Evolutionary conservation across 2,797 vertebrate genomes (phyloP), one percentile per base, ranked within the genome.

Genomic region (Myiotriccus ornatus): DNA sequence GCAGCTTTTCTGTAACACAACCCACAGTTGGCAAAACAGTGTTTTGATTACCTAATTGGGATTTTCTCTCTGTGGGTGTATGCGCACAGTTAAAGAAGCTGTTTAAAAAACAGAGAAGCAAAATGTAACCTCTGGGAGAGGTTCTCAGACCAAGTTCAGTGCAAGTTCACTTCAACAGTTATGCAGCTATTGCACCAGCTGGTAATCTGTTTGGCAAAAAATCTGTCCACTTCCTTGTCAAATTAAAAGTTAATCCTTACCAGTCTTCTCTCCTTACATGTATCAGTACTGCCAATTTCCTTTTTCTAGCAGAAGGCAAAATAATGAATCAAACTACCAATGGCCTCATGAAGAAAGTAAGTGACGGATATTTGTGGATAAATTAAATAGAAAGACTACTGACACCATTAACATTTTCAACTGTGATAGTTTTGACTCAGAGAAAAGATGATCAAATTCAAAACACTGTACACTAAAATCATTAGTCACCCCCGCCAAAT

Each of bases 211-310:
- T 77, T 41, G 47, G 60, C 14, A 67, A 73, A 69, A 89, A 21
- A 39, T 44, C 6, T 20, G 57, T 34, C 59, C 44, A 50, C 17
- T 95, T 87, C 32, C 83, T 63, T 53, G n/a, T 79, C 70, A 94
- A 91, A 96, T 86, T 91, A 86, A 52, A 95, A 91, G 7, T 77
- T 84, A 93, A 96, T 82, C 37, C 76, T 70, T 75, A n/a, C 15
- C 4, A 86, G 47, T 63, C 32, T 16, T 44, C 34, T 73, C 75
- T 70, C 37, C 39, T 91, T 73, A 65, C 9, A 55, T 9, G 22
- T 77, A 62, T 37, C 53, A 83, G 32, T 76, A 55, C 56, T 37
- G 23, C 39, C 30, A 13, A 92, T 60, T 46, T 12, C 44, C 47
- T n/a, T 59, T 41, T 67, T 62, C 74, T 52, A 91, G 39, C 32